These are phyloP conservation scores for Clupea harengus DNA, from an alignment of 2,113 vertebrate species.

Conservation along the genomic window DNA sequence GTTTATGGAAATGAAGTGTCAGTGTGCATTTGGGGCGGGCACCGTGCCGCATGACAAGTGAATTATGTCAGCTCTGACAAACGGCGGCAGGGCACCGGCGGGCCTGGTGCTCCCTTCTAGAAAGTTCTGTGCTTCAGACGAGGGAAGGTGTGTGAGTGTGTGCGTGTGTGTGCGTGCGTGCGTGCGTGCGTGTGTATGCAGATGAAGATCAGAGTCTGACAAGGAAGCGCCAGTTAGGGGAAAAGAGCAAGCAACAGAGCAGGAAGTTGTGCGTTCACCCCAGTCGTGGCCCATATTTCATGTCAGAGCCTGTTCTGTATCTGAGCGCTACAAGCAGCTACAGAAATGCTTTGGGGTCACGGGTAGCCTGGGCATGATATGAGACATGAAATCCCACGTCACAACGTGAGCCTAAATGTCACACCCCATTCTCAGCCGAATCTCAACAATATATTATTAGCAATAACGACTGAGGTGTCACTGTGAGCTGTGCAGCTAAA, in stretches of 20 bases:
- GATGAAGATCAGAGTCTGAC: not conserved
- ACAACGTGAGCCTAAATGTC: not conserved
- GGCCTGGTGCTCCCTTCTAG: not conserved
- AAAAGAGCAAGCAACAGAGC: not conserved
- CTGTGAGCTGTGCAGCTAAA: not conserved
- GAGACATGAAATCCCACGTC: not conserved
- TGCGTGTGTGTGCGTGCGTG: not conserved
- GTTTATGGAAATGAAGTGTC: constrained; percentile 69
- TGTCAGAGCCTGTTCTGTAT: not conserved
- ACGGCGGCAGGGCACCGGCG: not conserved
- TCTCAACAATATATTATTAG: no score
- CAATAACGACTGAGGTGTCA: not conserved
- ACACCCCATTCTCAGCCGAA: no score
- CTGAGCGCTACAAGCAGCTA: not conserved
- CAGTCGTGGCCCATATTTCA: not conserved
- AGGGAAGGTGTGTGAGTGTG: not conserved
- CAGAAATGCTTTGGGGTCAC: not conserved
- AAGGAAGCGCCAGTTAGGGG: not conserved
- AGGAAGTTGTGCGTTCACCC: not conserved
- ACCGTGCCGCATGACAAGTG: constrained; percentile 56
- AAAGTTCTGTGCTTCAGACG: not conserved
- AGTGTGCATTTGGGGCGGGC: constrained; percentile 48
- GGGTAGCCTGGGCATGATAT: not conserved
- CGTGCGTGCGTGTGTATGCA: not conserved
- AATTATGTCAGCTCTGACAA: constrained; percentile 46